Conservation (phyloP, 92 coral and sea anemone species). For the Ricordea florida region DNA sequence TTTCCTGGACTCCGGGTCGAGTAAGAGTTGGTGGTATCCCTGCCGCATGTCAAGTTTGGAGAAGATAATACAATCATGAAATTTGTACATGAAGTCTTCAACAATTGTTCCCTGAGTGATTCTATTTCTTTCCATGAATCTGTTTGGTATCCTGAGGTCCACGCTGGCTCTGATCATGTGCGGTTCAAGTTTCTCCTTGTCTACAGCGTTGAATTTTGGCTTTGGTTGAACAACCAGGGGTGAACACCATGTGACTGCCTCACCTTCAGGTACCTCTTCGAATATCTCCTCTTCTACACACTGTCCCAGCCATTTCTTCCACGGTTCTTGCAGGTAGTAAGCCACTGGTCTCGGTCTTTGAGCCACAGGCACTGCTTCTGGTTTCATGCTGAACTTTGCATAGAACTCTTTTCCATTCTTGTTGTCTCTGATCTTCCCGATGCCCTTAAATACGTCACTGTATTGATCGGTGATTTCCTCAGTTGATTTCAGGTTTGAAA, state of each 20-base stretch:
- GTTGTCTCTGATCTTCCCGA: constrained; percentile 59
- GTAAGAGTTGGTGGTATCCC: constrained; percentile 64
- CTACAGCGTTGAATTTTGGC: constrained; percentile 39
- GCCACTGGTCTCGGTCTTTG: constrained; percentile 51
- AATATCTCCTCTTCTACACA: constrained; percentile 51
- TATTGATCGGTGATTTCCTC: neutral
- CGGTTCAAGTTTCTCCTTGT: constrained; percentile 32
- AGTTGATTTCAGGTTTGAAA: neutral
- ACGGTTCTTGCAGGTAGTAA: constrained; percentile 47
- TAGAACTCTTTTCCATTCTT: constrained; percentile 47
- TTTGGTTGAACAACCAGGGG: constrained; percentile 66
- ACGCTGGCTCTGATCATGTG: constrained; percentile 61
- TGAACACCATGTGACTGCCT: constrained; percentile 66
- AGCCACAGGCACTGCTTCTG: constrained; percentile 50
- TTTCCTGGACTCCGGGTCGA: constrained; percentile 64
- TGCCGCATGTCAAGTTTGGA: constrained; percentile 63
- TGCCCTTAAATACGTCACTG: constrained; percentile 57
- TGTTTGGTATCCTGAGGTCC: constrained; percentile 62
- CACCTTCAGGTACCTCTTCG: constrained; percentile 59
- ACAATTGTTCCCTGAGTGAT: constrained; percentile 57
- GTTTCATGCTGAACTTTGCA: constrained; percentile 48
- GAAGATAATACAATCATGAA: constrained; percentile 45
- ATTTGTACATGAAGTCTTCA: constrained; percentile 60
- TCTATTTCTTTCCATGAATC: constrained; percentile 59
- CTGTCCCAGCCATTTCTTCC: constrained; percentile 43